Evolutionary conservation across 2,113 vertebrate genomes (phyloP).

Genomic region (Phrynosoma blainvillii): DNA sequence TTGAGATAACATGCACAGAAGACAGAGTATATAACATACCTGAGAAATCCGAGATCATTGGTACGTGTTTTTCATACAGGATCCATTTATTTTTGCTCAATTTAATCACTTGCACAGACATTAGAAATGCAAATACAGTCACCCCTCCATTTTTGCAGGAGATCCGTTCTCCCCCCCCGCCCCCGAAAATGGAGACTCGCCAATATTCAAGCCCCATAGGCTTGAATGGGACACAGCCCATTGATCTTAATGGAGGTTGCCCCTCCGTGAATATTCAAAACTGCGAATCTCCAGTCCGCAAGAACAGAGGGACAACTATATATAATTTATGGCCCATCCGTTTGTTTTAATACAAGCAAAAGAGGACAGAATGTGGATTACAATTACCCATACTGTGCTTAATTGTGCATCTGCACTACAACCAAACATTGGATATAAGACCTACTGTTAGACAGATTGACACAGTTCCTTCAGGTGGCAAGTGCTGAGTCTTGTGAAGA

Average conservation of each 20-base stretch:
- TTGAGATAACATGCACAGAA: neutral
- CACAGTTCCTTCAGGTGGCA: neutral
- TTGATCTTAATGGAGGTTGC: too few species aligned
- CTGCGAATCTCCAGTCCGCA: too few species aligned
- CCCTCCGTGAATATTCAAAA: too few species aligned
- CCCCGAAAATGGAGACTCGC: too few species aligned
- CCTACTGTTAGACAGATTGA: neutral
- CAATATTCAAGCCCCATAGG: too few species aligned
- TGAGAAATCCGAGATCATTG: neutral
- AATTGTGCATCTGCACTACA: neutral
- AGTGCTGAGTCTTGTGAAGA: neutral
- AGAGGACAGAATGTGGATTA: neutral
- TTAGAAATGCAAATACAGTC: neutral
- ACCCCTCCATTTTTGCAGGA: too few species aligned
- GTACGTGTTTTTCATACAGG: rapidly evolving
- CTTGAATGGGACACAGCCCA: too few species aligned
- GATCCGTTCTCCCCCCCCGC: too few species aligned
- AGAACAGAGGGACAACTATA: neutral
- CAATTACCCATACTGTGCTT: neutral
- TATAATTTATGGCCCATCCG: neutral
- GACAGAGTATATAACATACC: neutral
- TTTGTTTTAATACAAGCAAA: neutral
- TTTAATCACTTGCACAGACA: neutral
- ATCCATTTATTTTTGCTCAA: neutral
- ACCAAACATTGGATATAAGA: too few species aligned